Base-by-base conservation (phyloP, 1,140 invertebrate genomes). In the Aphelinus atriplicis region DNA sequence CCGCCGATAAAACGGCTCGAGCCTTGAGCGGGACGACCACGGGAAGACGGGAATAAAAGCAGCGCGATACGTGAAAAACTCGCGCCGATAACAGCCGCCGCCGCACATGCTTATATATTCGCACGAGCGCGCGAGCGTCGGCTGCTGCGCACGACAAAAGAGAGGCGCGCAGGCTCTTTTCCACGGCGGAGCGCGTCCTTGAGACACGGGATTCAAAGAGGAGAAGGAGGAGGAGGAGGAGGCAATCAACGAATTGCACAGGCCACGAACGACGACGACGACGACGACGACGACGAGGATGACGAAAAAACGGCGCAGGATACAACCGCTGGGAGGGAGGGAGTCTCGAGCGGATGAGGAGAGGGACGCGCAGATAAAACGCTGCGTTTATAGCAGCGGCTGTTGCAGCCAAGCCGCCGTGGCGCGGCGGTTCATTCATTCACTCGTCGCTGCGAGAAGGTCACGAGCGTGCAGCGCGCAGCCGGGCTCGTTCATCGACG, bases 381-480 rank as follows among this genome's bases (percentile, higher is more conserved):
- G 26, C n/a, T 4, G 46, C 10, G 4, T n/a, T 1, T 43, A 7
- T 3, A 53, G 1, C 48, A 6, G 1, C 63, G 48, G 2, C 63
- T 4, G 48, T 10, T 26, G 51, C 62, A 42, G 26, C 26, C 26
- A 26, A 26, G 26, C 26, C 26, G 26, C 26, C 26, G 26, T 26
- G 26, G 26, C 26, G 26, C 26, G 26, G 26, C 26, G 26, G 64
- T 7, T 67, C 70, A 50, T 72, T 77, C 70, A 73, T 73, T 77
- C 75, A 65, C 65, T 72, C 70, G 43, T 57, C 56, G 50, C 64
- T 70, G 48, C 70, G 76, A 55, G 62, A 73, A 73, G 71, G 64
- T 67, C 64, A 63, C 60, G 51, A 1, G 10, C 26, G 53, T 45
- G 9, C n/a, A 66, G 4, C 3, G 53, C 42, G 26, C 9, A 3